Conservation (phyloP, 2,797 vertebrate species). For the Artibeus jamaicensis region DNA sequence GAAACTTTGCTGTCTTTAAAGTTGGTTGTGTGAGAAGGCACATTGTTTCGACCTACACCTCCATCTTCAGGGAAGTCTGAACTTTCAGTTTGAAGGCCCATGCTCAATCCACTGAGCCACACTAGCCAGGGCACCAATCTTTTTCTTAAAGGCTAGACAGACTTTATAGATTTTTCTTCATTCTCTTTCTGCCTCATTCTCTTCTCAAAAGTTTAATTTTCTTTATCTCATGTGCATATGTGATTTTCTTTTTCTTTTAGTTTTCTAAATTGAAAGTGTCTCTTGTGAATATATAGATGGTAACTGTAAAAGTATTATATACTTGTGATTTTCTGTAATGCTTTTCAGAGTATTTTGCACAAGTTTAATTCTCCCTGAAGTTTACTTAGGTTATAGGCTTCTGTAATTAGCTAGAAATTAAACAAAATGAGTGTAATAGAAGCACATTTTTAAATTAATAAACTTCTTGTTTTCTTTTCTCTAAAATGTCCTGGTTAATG, state of each 20-base stretch:
- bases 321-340: slow-evolving; percentile 27
- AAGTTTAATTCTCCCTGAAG: slow-evolving; percentile 31
- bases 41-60: no score
- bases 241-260: slow-evolving; percentile 28
- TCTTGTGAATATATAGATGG: slow-evolving; percentile 13
- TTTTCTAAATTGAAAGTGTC: slow-evolving; percentile 41
- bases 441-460: slow-evolving; percentile 24
- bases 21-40: no score
- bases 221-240: slow-evolving; percentile 25
- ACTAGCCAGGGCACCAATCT: not conserved
- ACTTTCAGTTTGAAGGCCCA: not conserved
- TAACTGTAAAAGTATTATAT: slow-evolving; percentile 22
- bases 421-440: slow-evolving; percentile 40
- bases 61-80: no score
- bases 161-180: slow-evolving; percentile 1
- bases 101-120: not conserved
- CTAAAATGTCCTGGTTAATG: not conserved
- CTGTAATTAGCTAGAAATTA: slow-evolving; percentile 50
- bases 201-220: slow-evolving; percentile 13
- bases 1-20: no score
- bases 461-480: slow-evolving; percentile 6
- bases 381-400: slow-evolving; percentile 11
- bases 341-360: slow-evolving; percentile 49
- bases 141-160: not conserved
- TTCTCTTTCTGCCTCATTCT: not conserved